Base-by-base conservation (phyloP, 35 echinoderm and acorn worm species). In the Stichopus chloronotus region DNA sequence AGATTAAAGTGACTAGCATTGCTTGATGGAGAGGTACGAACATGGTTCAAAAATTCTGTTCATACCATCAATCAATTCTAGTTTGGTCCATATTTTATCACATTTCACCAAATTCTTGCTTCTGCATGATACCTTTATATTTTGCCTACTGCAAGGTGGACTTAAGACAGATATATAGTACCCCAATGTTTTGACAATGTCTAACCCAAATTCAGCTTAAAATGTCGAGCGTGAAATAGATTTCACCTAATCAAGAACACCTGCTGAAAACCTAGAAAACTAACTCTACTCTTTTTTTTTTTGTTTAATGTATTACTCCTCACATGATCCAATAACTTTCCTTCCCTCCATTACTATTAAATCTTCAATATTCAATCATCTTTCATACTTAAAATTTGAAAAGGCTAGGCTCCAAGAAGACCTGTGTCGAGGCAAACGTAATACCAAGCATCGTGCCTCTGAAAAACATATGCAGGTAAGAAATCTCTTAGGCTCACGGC, bases 401-500 rank as follows among this genome's bases (percentile, higher is more conserved):
- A 74, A 74, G 69, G 69, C 69, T 74, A 74, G 69, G 69, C 69
- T 74, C 22, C 69, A 74, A 74, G 22, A 7, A 19, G 17, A 7
- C 69, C 69, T 74, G 69, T 74, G 69, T 74, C 11, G 69, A 74
- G 17, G 13, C 19, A 16, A n/a, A 74, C 17, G 19, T n/a, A 74
- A 74, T 74, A 74, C 22, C 4, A 74, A 74, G 13, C 69, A 74
- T 74, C 69, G 17, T 74, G 69, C 22, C 69, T 74, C 22, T 74
- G 69, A 74, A n/a, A 74, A 7, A 7, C 19, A 74, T 58, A 85
- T 22, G 4, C n/a, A 85, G 55, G 82, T n/a, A n/a, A 85, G 24
- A 85, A 85, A 59, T 58, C 55, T 85, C 19, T 85, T 85, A 58
- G 55, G 82, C 82, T 85, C 55, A 21, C 55, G 82, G 82, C 82